phyloP scores from a whole-genome alignment of 2,113 vertebrate species.

The Platichthys flesus region DNA sequence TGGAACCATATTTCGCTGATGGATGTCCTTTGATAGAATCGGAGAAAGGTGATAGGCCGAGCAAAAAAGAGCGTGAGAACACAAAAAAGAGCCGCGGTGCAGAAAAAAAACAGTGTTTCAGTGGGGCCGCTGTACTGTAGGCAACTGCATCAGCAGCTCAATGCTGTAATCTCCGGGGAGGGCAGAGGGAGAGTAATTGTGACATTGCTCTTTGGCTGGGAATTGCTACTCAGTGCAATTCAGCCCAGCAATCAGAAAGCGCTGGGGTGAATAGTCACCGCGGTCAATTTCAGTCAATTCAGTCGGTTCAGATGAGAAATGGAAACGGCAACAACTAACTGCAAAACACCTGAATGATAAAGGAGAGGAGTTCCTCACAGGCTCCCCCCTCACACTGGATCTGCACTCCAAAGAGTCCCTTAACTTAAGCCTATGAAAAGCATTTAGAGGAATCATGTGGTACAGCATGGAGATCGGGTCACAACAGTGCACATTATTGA shows the following conservation, averaged over 20 bases:
- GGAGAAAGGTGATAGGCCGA: slow-evolving; percentile 73
- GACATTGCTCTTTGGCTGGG: slow-evolving; percentile 71
- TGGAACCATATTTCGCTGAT: slow-evolving; percentile 83
- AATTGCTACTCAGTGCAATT: slow-evolving; percentile 63
- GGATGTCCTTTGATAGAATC: slow-evolving; percentile 70
- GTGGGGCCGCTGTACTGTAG: slow-evolving; percentile 31
- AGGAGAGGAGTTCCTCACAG: neutral
- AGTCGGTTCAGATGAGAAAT: slow-evolving; percentile 43
- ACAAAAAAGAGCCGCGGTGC: slow-evolving; percentile 68
- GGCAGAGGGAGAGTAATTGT: slow-evolving; percentile 59
- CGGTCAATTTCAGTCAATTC: slow-evolving; percentile 50
- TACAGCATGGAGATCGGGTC: too few relatives aligned
- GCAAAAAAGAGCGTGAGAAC: slow-evolving; percentile 61
- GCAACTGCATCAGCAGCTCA: slow-evolving; percentile 73
- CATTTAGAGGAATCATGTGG: too few relatives aligned
- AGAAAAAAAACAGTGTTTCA: slow-evolving; percentile 66
- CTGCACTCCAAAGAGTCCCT: neutral
- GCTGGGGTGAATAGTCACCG: slow-evolving; percentile 54
- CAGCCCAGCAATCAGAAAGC: slow-evolving; percentile 58
- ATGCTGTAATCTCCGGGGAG: slow-evolving; percentile 57
- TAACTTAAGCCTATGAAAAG: too few relatives aligned
- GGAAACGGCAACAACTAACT: slow-evolving; percentile 29
- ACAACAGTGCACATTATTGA: too few relatives aligned
- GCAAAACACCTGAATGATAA: slow-evolving; percentile 16
- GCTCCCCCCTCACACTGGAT: neutral